Conservation (phyloP, 1,140 invertebrate genomes). For the Procambarus clarkii region DNA sequence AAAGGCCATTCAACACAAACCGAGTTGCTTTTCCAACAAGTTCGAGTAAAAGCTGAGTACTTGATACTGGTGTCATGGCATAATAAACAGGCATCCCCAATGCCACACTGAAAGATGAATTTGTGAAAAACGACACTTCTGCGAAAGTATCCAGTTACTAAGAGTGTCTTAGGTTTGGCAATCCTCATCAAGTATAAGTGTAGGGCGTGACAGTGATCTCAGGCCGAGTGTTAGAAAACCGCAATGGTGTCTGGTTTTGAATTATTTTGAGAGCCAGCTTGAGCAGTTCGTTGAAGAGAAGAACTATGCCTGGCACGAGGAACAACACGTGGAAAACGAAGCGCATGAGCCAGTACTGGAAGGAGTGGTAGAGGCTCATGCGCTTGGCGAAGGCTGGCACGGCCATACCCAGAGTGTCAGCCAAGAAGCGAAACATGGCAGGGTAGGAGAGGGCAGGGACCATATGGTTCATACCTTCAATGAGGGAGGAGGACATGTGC, state of each 20-base stretch:
- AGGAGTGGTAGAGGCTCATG: conserved; percentile 19
- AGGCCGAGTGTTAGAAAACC: background rate
- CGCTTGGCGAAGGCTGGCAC: conserved; percentile 15
- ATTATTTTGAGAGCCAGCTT: background rate
- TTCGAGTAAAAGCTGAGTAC: too few relatives aligned
- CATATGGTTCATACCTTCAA: conserved; percentile 75
- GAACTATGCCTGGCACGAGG: conserved; percentile 27
- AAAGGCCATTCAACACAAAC: too few relatives aligned
- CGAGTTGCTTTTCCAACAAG: too few relatives aligned
- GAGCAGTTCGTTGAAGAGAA: conserved; percentile 48
- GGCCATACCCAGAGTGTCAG: background rate
- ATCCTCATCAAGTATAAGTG: background rate
- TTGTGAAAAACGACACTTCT: too few relatives aligned
- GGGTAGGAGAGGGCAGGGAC: conserved; percentile 72
- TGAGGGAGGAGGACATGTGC: conserved; percentile 76
- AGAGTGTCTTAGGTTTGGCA: too few relatives aligned
- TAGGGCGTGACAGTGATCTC: background rate
- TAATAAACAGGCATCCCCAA: too few relatives aligned
- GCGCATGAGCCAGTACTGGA: conserved; percentile 43
- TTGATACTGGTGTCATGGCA: too few relatives aligned
- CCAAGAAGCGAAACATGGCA: conserved; percentile 36
- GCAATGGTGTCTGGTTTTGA: background rate
- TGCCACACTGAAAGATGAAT: too few relatives aligned
- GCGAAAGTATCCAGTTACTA: too few relatives aligned
- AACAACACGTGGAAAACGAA: conserved; percentile 40